phyloP scores from a whole-genome alignment of 2,113 vertebrate species.

The Alectura lathami region DNA sequence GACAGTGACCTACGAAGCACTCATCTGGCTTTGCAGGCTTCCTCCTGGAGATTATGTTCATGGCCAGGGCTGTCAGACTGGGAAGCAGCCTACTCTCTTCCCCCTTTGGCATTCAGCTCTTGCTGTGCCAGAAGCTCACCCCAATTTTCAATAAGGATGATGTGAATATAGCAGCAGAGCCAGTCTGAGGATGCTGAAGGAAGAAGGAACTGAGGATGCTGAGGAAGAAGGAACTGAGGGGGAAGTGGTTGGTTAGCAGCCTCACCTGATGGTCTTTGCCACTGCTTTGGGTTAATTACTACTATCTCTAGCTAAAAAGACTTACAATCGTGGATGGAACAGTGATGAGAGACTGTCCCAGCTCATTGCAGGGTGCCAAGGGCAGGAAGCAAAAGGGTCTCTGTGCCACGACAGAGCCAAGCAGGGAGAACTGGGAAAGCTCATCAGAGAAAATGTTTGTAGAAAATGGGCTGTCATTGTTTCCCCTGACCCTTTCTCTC shows the following conservation, averaged over 20 bases:
- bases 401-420: fast-evolving
- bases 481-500: background rate
- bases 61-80: background rate
- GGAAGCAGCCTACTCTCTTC: background rate
- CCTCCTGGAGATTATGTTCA: background rate
- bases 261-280: background rate
- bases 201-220: background rate
- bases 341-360: fast-evolving
- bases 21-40: background rate
- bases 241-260: fast-evolving
- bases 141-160: fast-evolving
- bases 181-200: background rate
- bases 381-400: background rate
- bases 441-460: background rate
- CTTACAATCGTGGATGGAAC: too few relatives aligned
- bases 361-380: background rate
- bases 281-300: background rate
- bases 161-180: background rate
- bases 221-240: background rate
- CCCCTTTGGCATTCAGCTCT: background rate
- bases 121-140: background rate
- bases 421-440: background rate
- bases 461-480: background rate
- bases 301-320: background rate
- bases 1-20: background rate